Evolutionary conservation across 64 coral and sea anemone species (phyloP).

Genomic region (Orbicella faveolata): DNA sequence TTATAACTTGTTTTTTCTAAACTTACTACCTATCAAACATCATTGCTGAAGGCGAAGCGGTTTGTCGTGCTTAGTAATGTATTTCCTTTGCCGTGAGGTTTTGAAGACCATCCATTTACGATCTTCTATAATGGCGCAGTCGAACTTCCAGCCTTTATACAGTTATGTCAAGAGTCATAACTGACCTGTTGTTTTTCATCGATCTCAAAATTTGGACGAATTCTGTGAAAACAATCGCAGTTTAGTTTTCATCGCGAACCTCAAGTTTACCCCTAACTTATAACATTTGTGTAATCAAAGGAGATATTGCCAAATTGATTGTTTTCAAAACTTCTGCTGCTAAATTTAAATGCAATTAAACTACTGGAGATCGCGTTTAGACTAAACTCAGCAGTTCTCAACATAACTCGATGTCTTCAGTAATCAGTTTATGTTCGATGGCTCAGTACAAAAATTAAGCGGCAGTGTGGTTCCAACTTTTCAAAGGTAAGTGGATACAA

Average conservation of each 20-base stretch:
- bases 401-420: neutral
- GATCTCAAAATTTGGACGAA: neutral
- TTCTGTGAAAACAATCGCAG: neutral
- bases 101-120: neutral
- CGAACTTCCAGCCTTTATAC: neutral
- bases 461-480: neutral
- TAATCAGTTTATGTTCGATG: neutral
- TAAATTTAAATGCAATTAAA: neutral
- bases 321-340: conserved; percentile 19
- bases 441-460: neutral
- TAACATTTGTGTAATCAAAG: conserved; percentile 25
- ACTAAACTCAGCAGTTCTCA: neutral
- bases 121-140: too few relatives aligned
- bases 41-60: neutral
- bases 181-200: neutral
- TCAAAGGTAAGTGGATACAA: neutral
- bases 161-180: neutral
- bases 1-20: conserved; percentile 14
- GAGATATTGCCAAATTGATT: conserved; percentile 16
- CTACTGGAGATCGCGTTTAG: neutral
- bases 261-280: conserved; percentile 3
- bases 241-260: conserved; percentile 3
- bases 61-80: neutral
- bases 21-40: neutral
- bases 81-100: neutral